phyloP scores from a whole-genome alignment of 2,888 invertebrate species.

The Tricholauxania praeusta region DNA sequence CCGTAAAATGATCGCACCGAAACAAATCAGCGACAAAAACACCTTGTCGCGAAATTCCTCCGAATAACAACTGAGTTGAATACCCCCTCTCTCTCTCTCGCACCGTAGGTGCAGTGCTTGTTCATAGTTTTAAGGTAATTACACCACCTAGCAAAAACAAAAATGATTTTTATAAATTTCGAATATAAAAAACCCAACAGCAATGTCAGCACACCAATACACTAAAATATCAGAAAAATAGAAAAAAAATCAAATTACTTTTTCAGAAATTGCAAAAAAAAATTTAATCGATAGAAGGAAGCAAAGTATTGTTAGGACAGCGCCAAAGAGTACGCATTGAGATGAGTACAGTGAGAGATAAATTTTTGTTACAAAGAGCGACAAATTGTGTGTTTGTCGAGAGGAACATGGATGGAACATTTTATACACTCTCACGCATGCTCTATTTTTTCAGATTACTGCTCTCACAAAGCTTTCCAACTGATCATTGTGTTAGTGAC shows the following conservation, averaged over 20 bases:
- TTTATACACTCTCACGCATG: slow-evolving; percentile 39
- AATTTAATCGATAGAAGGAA: not conserved
- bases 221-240: not conserved
- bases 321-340: not conserved
- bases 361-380: not conserved
- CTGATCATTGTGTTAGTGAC: slow-evolving; percentile 9
- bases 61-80: too few relatives aligned
- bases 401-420: slow-evolving; percentile 35
- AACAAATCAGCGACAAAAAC: slow-evolving; percentile 32
- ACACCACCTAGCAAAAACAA: slow-evolving; percentile 50
- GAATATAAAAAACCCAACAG: slow-evolving; percentile 8
- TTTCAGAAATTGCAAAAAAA: not conserved
- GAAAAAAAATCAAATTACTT: not conserved
- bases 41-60: slow-evolving; percentile 41
- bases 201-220: slow-evolving; percentile 22
- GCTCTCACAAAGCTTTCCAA: slow-evolving; percentile 29
- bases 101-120: slow-evolving; percentile 38
- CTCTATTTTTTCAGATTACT: slow-evolving; percentile 1
- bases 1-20: slow-evolving; percentile 47
- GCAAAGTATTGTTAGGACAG: too few relatives aligned
- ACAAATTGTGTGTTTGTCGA: slow-evolving; percentile 46
- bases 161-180: not conserved
- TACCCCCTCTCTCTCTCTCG: too few relatives aligned
- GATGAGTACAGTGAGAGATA: slow-evolving; percentile 34
- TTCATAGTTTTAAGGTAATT: slow-evolving; percentile 58